Evolutionary conservation across 1,140 invertebrate genomes (phyloP), one percentile per base, ranked within the genome.

Genomic region (Neodiprion lecontei): DNA sequence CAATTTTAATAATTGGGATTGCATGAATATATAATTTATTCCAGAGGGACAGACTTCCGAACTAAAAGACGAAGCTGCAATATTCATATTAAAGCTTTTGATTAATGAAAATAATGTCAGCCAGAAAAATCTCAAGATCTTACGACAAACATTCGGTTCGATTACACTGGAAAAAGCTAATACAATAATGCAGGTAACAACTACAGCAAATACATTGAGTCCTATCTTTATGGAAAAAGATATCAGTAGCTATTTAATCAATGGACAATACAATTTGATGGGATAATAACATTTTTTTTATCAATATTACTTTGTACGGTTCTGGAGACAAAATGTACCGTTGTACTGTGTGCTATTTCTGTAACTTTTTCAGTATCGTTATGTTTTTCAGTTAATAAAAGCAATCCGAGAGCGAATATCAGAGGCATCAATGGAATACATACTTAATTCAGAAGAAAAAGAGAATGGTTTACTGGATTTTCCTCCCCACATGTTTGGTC

Each of bases 61-160:
- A 73, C 82, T 91, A 11, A 86, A 92, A 47, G 91, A 94, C 82
- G 92, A 93, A 82, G 90, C 92, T 65, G 85, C 90, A 40, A 86
- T 93, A 7, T 91, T 91, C 77, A 79, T 91, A 7, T 86, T 94
- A 53, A 84, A 90, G 74, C 84, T 93, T 76, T 93, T 94, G 74
- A 85, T 92, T 10, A 85, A 91, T 76, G 89, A 92, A 66, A 89
- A 90, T 74, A 85, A 90, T 74, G 89, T 94, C 8, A 89, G 90
- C 73, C 85, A 90, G 7, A 90, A 89, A 73, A 89, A 90, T 83
- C 79, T 88, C 21, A 84, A 86, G 49, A 79, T 89, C 79, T 86
- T 92, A 66, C 89, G 89, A 70, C 90, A 89, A 80, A 91, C 88
- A 75, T 90, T 91, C 85, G 91, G 91, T 2, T 84, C 84, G 75